phyloP scores from a whole-genome alignment of 2,888 invertebrate genomes.

The Ganaspis brasiliensis region DNA sequence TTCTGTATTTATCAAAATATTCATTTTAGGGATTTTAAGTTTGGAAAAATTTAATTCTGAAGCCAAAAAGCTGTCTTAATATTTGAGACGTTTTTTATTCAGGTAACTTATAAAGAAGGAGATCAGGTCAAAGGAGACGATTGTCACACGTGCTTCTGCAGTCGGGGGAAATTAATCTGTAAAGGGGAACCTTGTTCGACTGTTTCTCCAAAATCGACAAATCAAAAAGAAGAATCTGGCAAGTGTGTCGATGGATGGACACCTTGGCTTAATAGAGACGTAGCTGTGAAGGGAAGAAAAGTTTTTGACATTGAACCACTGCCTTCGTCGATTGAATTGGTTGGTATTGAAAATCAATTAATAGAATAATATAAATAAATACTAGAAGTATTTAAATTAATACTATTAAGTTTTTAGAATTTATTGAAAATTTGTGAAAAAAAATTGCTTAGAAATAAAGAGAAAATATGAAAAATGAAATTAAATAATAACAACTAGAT shows the following conservation, averaged over 20 bases:
- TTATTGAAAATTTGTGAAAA: too few relatives aligned
- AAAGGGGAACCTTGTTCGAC: constrained; percentile 87
- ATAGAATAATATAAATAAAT: neutral
- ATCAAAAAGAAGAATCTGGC: constrained; percentile 76
- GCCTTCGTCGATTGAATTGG: constrained; percentile 82
- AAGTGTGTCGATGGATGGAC: constrained; percentile 89
- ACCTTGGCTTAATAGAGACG: constrained; percentile 87
- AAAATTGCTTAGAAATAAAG: too few relatives aligned
- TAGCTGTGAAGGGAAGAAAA: constrained; percentile 78
- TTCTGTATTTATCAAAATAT: neutral
- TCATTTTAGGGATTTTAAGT: too few relatives aligned
- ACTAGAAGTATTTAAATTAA: constrained; percentile 45
- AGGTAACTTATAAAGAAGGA: constrained; percentile 86
- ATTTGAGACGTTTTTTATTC: constrained; percentile 14
- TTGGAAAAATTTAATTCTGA: too few relatives aligned
- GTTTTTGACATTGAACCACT: constrained; percentile 83
- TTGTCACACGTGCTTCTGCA: constrained; percentile 91
- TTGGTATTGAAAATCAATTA: constrained; percentile 74
- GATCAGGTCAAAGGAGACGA: constrained; percentile 88
- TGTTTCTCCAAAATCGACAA: constrained; percentile 62
- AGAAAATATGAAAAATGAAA: too few relatives aligned
- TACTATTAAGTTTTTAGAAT: too few relatives aligned
- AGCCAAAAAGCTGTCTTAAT: too few relatives aligned
- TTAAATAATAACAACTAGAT: too few relatives aligned
- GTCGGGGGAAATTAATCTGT: constrained; percentile 86